These are phyloP conservation scores for Lateolabrax maculatus DNA, from an alignment of 2,797 vertebrate genomes.

Conservation along the genomic window DNA sequence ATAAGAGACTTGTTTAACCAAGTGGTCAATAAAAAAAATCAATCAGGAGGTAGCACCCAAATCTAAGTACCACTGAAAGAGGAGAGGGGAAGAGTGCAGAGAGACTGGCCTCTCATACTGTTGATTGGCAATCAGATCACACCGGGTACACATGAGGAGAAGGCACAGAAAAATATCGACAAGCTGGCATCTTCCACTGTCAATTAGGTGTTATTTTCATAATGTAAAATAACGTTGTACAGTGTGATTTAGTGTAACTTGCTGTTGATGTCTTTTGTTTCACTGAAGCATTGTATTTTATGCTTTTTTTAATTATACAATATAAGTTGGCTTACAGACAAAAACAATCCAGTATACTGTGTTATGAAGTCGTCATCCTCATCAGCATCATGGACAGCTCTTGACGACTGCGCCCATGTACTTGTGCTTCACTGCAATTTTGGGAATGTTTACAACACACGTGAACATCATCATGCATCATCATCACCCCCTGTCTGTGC, in stretches of 20 bases:
- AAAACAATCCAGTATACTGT: background rate
- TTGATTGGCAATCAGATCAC: constrained; percentile 7
- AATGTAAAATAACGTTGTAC: too few relatives aligned
- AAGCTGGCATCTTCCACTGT: background rate
- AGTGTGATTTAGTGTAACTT: background rate
- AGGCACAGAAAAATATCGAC: background rate
- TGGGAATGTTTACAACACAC: background rate
- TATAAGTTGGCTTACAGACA: background rate
- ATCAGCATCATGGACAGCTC: constrained; percentile 15
- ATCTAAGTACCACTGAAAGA: background rate
- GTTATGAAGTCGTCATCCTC: background rate
- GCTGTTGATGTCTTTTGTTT: background rate
- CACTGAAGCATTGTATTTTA: background rate
- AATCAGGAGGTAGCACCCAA: background rate
- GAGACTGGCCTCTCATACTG: background rate
- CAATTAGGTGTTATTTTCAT: background rate
- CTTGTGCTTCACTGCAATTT: background rate
- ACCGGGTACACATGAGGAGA: background rate
- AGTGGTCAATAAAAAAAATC: background rate
- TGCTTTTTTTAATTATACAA: background rate
- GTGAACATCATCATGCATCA: background rate
- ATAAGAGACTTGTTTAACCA: background rate
- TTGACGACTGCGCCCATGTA: too few relatives aligned
- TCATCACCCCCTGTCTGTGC: background rate
- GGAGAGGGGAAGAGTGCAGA: background rate